Evolutionary conservation across 2,797 vertebrate genomes (phyloP).

Genomic region (Sebastolobus alascanus): DNA sequence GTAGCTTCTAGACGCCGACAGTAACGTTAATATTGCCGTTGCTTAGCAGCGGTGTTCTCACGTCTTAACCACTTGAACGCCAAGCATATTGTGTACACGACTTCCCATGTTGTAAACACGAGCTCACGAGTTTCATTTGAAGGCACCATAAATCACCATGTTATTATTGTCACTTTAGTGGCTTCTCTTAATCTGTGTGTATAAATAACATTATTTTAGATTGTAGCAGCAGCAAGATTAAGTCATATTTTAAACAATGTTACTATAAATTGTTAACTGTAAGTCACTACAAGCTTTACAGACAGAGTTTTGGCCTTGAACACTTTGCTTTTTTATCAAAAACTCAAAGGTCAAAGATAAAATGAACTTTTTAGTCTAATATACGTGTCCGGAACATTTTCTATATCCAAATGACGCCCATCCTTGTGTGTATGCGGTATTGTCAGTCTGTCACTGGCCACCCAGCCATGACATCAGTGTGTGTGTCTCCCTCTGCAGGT

Average conservation of each 20-base stretch:
- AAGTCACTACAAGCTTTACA: not conserved
- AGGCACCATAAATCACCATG: too few relatives aligned
- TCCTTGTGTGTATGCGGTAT: not conserved
- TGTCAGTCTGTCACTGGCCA: not conserved
- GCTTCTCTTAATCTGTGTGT: not conserved
- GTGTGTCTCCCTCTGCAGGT: conserved; percentile 86
- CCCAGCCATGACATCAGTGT: conserved; percentile 9
- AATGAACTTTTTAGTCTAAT: not conserved
- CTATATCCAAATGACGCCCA: not conserved
- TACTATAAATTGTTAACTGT: not conserved
- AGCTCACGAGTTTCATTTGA: too few relatives aligned
- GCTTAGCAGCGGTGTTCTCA: too few relatives aligned
- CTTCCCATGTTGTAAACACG: too few relatives aligned
- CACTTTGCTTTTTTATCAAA: not conserved
- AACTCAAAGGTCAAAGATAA: not conserved
- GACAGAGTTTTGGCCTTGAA: not conserved
- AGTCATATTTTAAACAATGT: not conserved
- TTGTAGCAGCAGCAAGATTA: not conserved
- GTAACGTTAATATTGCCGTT: too few relatives aligned
- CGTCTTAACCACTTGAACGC: too few relatives aligned
- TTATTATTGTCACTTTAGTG: not conserved
- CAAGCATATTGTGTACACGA: too few relatives aligned
- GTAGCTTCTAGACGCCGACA: too few relatives aligned
- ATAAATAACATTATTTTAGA: too few relatives aligned
- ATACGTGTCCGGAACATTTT: not conserved